Conservation (phyloP, 2,888 invertebrate genomes). For the Drosophila mercatorum region DNA sequence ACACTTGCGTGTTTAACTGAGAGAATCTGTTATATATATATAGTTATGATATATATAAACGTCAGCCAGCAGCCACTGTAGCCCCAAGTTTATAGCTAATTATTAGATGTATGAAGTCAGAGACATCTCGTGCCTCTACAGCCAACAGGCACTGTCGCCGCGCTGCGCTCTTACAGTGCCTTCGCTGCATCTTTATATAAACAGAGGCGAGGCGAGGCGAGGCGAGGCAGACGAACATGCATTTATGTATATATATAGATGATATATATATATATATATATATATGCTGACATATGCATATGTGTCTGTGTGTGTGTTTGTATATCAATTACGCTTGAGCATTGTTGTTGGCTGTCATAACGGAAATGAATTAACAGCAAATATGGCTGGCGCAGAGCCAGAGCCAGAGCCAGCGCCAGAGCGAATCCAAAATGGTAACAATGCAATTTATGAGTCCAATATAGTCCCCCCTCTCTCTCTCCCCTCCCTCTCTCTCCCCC, state of each 20-base stretch:
- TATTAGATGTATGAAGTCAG: background rate
- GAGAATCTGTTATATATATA: no score
- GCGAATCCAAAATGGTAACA: constrained; percentile 15
- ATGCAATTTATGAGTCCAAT: constrained; percentile 57
- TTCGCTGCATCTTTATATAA: constrained; percentile 24
- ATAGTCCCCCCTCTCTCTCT: constrained; percentile 3
- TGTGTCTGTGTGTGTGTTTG: constrained; percentile 55
- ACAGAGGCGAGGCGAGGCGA: constrained; percentile 9
- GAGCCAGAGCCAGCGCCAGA: background rate
- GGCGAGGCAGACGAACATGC: background rate
- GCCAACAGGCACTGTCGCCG: background rate
- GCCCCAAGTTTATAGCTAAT: background rate
- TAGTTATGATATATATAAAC: no score
- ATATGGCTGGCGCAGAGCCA: constrained; percentile 53
- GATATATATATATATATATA: constrained; percentile 2
- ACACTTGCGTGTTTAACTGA: no score
- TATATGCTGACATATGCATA: constrained; percentile 13
- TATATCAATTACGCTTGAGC: constrained; percentile 68
- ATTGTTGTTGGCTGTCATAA: constrained; percentile 66
- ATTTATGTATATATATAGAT: constrained; percentile 7
- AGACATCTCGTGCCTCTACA: background rate
- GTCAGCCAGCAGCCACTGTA: constrained; percentile 23
- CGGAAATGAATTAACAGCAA: constrained; percentile 76
- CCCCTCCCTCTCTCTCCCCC: background rate
- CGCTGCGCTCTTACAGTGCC: background rate